phyloP scores from a whole-genome alignment of 2,797 vertebrate species.

The Pangasius krempfi region DNA sequence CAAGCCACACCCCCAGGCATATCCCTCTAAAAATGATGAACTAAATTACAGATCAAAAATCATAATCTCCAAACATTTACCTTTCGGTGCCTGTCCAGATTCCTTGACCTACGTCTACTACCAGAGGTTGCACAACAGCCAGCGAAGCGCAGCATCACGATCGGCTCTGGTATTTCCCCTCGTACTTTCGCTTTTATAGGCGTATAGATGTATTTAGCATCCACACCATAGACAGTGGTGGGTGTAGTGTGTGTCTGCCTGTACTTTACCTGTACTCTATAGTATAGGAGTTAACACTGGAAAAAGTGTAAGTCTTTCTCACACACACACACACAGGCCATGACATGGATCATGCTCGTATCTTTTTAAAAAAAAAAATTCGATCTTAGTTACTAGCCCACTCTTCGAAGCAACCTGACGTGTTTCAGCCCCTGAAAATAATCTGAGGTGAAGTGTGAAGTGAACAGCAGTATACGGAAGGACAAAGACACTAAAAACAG shows the following conservation, averaged over 20 bases:
- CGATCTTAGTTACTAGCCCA: not conserved
- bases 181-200: not conserved
- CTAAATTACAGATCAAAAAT: not conserved
- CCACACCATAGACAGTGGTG: too few species aligned
- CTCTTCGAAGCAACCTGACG: not conserved
- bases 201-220: not conserved
- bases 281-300: not conserved
- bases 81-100: not conserved
- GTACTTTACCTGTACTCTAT: not conserved
- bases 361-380: not conserved
- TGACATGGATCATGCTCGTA: not conserved
- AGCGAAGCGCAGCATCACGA: slow-evolving; percentile 12
- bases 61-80: not conserved
- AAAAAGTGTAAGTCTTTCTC: not conserved
- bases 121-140: slow-evolving; percentile 17
- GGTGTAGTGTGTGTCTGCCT: not conserved
- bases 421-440: not conserved
- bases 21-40: not conserved
- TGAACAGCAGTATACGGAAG: slow-evolving; percentile 17
- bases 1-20: not conserved
- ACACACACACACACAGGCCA: not conserved
- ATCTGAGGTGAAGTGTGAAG: not conserved
- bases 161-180: slow-evolving; percentile 27
- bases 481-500: not conserved
- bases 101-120: slow-evolving; percentile 13